Evolutionary conservation across 2,113 vertebrate genomes (phyloP).

Genomic region (Neolamprologus sp.): DNA sequence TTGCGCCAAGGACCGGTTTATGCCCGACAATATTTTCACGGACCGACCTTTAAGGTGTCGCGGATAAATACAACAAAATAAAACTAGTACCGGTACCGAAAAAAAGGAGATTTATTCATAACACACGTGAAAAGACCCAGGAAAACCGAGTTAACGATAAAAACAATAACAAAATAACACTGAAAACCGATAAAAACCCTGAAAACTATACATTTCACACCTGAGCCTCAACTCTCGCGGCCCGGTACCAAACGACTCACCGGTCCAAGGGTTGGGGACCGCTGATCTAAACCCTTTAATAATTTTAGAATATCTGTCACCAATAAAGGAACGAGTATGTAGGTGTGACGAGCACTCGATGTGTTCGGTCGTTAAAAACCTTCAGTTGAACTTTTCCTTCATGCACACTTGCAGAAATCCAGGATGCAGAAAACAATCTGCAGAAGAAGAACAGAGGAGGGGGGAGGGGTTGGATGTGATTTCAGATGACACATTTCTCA

Average conservation of each 20-base stretch:
- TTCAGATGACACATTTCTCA: neutral
- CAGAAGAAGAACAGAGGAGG: neutral
- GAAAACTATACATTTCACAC: too few species aligned
- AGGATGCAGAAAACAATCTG: neutral
- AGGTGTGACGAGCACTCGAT: rapidly evolving
- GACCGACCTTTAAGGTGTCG: too few species aligned
- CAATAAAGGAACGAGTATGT: rapidly evolving
- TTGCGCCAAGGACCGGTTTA: too few species aligned
- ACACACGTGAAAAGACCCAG: too few species aligned
- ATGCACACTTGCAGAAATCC: neutral
- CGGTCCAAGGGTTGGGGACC: too few species aligned
- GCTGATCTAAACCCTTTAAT: neutral
- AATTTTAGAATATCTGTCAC: neutral
- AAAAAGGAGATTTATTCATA: too few species aligned
- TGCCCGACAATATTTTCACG: rapidly evolving
- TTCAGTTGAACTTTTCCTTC: neutral
- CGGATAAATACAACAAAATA: too few species aligned
- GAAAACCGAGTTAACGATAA: rapidly evolving
- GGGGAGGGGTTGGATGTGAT: neutral
- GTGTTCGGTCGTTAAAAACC: neutral
- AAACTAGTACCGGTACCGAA: rapidly evolving
- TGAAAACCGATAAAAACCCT: too few species aligned
- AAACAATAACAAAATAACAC: too few species aligned
- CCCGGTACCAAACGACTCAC: too few species aligned
- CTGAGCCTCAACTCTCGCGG: too few species aligned